These are phyloP conservation scores for Falco cherrug DNA, from an alignment of 2,797 vertebrate genomes.

Conservation along the genomic window DNA sequence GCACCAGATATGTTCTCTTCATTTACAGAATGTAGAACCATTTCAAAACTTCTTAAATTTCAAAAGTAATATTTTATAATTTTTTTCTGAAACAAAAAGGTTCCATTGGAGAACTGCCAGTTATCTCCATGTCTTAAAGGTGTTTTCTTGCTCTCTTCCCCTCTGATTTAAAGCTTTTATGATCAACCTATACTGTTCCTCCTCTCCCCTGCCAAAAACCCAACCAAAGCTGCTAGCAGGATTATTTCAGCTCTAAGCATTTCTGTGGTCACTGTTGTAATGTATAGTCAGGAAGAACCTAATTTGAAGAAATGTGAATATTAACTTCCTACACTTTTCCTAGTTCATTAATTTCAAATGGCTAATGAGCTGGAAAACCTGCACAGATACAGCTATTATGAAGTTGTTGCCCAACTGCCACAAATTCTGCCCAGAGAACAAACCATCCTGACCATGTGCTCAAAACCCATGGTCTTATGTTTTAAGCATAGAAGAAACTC, in stretches of 20 bases:
- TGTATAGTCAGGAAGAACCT: neutral
- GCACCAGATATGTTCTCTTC: neutral
- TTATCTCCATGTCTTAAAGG: neutral
- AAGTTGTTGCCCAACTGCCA: neutral
- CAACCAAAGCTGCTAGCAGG: neutral
- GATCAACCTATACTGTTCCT: neutral
- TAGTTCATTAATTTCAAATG: neutral
- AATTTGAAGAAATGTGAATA: neutral
- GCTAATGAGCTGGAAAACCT: neutral
- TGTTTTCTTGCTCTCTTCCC: neutral
- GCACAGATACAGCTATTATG: neutral
- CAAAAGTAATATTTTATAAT: rapidly evolving
- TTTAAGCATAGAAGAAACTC: neutral
- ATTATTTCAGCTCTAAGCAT: neutral
- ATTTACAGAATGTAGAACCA: neutral
- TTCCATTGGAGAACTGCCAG: neutral
- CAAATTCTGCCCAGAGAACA: neutral
- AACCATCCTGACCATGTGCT: neutral
- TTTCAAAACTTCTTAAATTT: neutral
- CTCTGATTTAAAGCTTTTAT: neutral
- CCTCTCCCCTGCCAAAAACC: neutral
- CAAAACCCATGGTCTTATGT: neutral
- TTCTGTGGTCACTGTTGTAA: neutral
- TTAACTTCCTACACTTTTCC: neutral
- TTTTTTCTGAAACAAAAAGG: neutral